These are phyloP conservation scores for Elaphurus davidianus DNA, from an alignment of 2,113 vertebrate genomes.

Conservation along the genomic window DNA sequence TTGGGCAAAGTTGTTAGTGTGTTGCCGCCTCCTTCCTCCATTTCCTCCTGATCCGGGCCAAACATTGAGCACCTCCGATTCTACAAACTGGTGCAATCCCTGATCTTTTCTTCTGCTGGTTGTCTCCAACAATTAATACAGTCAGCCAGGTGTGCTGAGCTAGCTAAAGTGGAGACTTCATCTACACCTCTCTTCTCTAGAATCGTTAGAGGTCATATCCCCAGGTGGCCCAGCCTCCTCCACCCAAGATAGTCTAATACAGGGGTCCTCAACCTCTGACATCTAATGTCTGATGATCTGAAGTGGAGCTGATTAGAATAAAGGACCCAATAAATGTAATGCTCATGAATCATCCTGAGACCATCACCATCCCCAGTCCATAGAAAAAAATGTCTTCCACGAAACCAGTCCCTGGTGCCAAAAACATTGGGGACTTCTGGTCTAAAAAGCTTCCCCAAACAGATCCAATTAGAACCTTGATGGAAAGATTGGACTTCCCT, in stretches of 20 bases:
- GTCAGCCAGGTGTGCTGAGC: neutral
- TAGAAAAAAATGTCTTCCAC: neutral
- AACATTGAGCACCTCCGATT: neutral
- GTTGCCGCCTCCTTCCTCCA: neutral
- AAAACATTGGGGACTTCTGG: neutral
- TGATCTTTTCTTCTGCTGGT: neutral
- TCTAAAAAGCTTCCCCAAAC: neutral
- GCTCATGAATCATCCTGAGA: neutral
- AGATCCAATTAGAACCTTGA: neutral
- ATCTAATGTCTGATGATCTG: neutral
- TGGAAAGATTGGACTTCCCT: neutral
- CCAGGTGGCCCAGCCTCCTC: neutral
- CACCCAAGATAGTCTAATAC: neutral
- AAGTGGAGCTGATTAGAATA: neutral
- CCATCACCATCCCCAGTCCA: neutral
- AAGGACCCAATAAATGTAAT: neutral
- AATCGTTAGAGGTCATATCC: neutral
- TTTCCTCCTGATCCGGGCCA: neutral
- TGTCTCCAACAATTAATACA: neutral
- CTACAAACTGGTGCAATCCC: neutral
- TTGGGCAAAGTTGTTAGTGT: neutral
- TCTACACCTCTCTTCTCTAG: neutral
- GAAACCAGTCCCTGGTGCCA: neutral
- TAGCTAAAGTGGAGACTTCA: neutral
- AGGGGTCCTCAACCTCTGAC: neutral